Conservation (phyloP, 1,140 invertebrate genomes). For the Drosophila virilis region DNA sequence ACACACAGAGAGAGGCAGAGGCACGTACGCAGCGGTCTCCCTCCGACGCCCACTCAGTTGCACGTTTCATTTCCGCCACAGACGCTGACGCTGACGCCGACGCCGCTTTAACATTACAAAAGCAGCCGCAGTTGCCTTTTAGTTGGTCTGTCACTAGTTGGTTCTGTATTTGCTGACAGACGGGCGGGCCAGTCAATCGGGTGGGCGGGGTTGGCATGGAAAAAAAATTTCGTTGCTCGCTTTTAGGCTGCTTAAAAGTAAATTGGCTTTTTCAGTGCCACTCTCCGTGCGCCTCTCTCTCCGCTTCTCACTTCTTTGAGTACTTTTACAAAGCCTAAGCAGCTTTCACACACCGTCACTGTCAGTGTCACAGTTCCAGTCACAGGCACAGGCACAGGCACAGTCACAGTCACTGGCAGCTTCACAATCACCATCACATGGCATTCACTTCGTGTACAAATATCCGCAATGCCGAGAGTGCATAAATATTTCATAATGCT, state of each 20-base stretch:
- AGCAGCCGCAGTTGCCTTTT: conserved; percentile 39
- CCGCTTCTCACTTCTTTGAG: conserved; percentile 8
- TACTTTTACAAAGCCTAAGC: conserved; percentile 37
- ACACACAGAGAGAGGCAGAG: neutral
- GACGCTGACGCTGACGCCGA: conserved; percentile 58
- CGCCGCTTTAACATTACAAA: conserved; percentile 40
- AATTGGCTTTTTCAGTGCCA: conserved; percentile 38
- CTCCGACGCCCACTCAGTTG: conserved; percentile 28
- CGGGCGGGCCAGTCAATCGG: neutral
- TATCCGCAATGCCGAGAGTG: conserved; percentile 74
- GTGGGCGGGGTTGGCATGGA: neutral
- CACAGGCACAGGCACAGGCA: conserved; percentile 2
- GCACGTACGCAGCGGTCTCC: conserved; percentile 25
- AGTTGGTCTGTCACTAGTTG: conserved; percentile 49
- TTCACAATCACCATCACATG: conserved; percentile 25
- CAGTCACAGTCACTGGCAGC: conserved; percentile 3
- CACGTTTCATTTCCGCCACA: conserved; percentile 77
- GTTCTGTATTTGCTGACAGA: conserved; percentile 35
- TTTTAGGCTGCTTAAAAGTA: conserved; percentile 46
- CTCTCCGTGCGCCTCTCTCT: conserved; percentile 18
- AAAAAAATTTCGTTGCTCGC: conserved; percentile 30
- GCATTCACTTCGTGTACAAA: conserved; percentile 50
- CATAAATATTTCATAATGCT: conserved; percentile 80
- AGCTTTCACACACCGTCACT: conserved; percentile 47
- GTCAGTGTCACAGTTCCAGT: conserved; percentile 14